These are phyloP conservation scores for Triplophysa yarkandensis DNA, from an alignment of 2,797 vertebrate species.

Conservation along the genomic window DNA sequence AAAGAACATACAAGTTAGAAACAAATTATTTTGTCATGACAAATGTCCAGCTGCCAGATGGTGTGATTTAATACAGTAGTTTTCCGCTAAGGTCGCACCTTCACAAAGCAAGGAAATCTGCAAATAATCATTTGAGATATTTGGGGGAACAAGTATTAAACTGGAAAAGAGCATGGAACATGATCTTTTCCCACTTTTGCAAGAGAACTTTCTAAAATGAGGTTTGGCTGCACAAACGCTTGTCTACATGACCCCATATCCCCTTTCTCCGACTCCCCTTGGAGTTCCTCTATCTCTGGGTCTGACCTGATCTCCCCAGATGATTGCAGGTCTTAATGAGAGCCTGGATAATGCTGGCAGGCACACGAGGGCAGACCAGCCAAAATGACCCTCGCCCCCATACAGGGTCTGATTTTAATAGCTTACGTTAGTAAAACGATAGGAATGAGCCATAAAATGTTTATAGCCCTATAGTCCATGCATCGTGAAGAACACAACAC, in stretches of 20 bases:
- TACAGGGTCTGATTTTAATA: conserved; percentile 58
- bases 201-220: conserved; percentile 28
- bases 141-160: conserved; percentile 37
- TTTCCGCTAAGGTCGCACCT: not conserved
- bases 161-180: conserved; percentile 39
- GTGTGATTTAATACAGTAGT: not conserved
- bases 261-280: conserved; percentile 3
- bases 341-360: conserved; percentile 52
- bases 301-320: conserved; percentile 22
- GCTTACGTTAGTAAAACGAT: conserved; percentile 63
- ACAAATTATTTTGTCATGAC: not conserved
- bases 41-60: not conserved
- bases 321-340: conserved; percentile 50
- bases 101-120: conserved; percentile 39
- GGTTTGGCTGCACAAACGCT: conserved; percentile 17
- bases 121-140: conserved; percentile 42
- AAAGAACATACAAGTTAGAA: conserved; percentile 6
- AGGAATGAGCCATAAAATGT: conserved; percentile 70
- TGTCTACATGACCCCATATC: conserved; percentile 31
- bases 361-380: conserved; percentile 33
- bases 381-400: conserved; percentile 55
- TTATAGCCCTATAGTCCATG: conserved; percentile 59
- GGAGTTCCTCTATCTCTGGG: conserved; percentile 22
- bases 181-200: conserved; percentile 29
- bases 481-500: conserved; percentile 61